A percentile compares a stretch with the other conserved stretches of the same genome.
phyloP scores from a whole-genome alignment of 2,888 invertebrate species.

The Tiphia femorata region DNA sequence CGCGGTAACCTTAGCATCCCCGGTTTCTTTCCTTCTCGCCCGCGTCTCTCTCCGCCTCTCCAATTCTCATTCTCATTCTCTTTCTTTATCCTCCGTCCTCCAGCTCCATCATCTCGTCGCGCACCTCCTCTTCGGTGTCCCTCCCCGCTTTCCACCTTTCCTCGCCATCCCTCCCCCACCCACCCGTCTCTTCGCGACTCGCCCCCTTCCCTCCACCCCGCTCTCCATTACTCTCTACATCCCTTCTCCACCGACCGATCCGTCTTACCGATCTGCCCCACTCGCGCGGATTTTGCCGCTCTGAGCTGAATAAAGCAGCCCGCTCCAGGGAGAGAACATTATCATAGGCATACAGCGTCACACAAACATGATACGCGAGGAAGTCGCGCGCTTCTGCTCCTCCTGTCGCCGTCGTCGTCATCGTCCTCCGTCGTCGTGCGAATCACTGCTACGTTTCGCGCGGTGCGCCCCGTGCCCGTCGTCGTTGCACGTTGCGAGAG shows the following conservation, averaged over 20 bases:
- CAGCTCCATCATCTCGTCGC: not conserved
- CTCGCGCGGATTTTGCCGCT: constrained; percentile 12
- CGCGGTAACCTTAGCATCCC: constrained; percentile 13
- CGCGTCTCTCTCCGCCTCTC: not conserved
- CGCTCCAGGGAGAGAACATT: not conserved
- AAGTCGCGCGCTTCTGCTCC: constrained; percentile 24
- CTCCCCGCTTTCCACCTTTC: constrained; percentile 1
- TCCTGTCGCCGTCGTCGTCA: constrained; percentile 14
- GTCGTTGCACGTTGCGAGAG: too few relatives aligned
- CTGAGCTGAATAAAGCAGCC: not conserved
- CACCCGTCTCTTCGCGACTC: constrained; percentile 20
- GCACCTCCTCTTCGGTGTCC: not conserved
- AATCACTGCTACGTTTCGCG: too few relatives aligned
- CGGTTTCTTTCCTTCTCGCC: not conserved
- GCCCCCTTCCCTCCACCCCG: constrained; percentile 23
- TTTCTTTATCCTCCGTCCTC: not conserved
- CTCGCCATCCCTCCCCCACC: constrained; percentile 17
- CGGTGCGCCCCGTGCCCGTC: too few relatives aligned
- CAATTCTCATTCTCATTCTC: not conserved
- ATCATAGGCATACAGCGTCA: constrained; percentile 30
- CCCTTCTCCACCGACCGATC: constrained; percentile 10
- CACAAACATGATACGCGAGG: constrained; percentile 42
- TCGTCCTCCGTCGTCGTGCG: too few relatives aligned
- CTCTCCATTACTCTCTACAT: constrained; percentile 1
- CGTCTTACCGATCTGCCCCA: constrained; percentile 26